Percentiles rank a stretch among this genome's conserved stretches.
phyloP scores from a whole-genome alignment of 2,888 invertebrate species.

The Patella ulyssiponensis region DNA sequence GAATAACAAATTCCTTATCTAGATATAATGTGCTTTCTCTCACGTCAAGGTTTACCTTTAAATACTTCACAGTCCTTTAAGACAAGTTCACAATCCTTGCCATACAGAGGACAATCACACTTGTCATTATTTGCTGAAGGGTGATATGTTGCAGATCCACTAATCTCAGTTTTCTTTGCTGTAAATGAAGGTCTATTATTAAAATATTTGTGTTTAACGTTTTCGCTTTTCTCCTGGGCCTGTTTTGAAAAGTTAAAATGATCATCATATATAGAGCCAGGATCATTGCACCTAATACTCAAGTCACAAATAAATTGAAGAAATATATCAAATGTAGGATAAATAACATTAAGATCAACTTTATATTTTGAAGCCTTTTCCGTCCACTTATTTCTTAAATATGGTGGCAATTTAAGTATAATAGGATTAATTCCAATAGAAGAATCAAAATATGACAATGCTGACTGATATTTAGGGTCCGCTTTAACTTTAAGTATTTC shows the following conservation, averaged over 20 bases:
- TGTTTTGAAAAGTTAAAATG: background rate
- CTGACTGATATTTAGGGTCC: constrained; percentile 3
- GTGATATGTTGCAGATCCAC: too few relatives aligned
- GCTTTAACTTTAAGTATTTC: constrained; percentile 25
- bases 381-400: constrained; percentile 26
- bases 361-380: constrained; percentile 17
- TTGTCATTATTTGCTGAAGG: background rate
- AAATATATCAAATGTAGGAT: constrained; percentile 23
- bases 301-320: constrained; percentile 23
- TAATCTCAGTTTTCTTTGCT: background rate
- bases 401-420: constrained; percentile 23
- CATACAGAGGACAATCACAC: background rate
- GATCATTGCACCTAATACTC: constrained; percentile 24
- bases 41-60: background rate
- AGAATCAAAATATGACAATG: constrained; percentile 21
- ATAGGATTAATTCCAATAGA: background rate
- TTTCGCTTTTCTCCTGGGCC: background rate
- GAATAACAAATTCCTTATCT: constrained; percentile 15
- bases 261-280: constrained; percentile 17
- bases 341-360: background rate
- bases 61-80: background rate
- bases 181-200: background rate
- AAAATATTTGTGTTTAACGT: constrained; percentile 22
- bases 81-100: background rate
- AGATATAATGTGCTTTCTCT: constrained; percentile 3